A percentile compares a stretch with the other conserved stretches of the same genome.
Evolutionary conservation across 2,888 invertebrate genomes (phyloP).

Genomic region (Agonum fuliginosum): DNA sequence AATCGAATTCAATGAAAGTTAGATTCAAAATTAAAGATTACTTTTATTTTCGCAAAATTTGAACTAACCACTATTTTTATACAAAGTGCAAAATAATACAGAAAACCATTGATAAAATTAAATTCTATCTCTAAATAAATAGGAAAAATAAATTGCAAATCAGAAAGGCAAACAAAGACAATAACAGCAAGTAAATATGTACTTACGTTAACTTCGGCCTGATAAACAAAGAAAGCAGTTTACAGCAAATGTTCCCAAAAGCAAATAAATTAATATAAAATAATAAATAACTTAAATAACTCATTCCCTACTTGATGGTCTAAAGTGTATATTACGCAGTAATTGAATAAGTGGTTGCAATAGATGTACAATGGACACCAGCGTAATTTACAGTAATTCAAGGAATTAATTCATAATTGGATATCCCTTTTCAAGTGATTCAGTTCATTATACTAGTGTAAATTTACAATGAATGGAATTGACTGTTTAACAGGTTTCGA

Average conservation of each 20-base stretch:
- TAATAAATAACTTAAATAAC: constrained; percentile 48
- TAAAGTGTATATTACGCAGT: constrained; percentile 42
- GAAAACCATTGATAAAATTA: constrained; percentile 11
- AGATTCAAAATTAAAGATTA: not conserved
- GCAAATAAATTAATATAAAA: constrained; percentile 45
- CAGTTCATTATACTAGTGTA: constrained; percentile 6
- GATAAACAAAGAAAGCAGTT: constrained; percentile 73
- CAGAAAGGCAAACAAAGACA: constrained; percentile 60
- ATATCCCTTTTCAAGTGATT: constrained; percentile 12
- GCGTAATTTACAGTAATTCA: constrained; percentile 27
- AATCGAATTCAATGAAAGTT: not conserved
- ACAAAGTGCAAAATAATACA: constrained; percentile 19
- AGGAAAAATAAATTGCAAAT: constrained; percentile 49
- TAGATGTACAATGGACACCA: constrained; percentile 47
- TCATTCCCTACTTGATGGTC: constrained; percentile 39
- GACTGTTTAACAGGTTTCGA: constrained; percentile 20
- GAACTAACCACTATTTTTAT: constrained; percentile 4
- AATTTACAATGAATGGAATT: constrained; percentile 6
- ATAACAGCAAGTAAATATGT: constrained; percentile 64
- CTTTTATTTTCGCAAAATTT: not conserved
- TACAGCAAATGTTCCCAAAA: constrained; percentile 69
- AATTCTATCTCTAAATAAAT: constrained; percentile 3
- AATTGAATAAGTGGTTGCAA: constrained; percentile 54
- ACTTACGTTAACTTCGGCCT: constrained; percentile 86
- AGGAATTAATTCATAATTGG: constrained; percentile 43